Base-by-base conservation (phyloP, 2,113 vertebrate genomes). In the Syngnathus scovelli region DNA sequence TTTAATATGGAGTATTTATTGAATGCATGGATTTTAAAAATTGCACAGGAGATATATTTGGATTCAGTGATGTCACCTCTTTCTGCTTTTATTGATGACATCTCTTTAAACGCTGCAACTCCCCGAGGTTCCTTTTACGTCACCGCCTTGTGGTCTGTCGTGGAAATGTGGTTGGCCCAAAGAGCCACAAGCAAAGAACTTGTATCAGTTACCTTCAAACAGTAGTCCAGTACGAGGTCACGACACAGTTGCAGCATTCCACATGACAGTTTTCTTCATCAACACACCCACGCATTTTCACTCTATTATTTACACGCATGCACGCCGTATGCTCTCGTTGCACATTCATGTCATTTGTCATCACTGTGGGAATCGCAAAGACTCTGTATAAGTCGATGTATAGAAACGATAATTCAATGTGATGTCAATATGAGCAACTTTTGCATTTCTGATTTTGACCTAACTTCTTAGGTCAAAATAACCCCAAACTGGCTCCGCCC, bases 211-310 rank as follows among this genome's bases (percentile, higher is more conserved):
- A 21, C 49, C 49, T n/a, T 52, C 49, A 52, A 21, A 52, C 19
- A 3, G 49, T 3, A 21, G 49, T 52, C 49, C 49, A 21, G 7
- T 10, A 16, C 21, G 41, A n/a, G 62, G 19, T 33, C 27, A 33
- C 27, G 27, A 55, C 41, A 65, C 23, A 33, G 48, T 33, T 67
- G 4, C 51, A 71, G 41, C 52, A 41, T 19, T 21, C 39, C 12
- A 19, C 58, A 74, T 62, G 46, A 55, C 66, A 41, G 66, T 52
- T 62, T 61, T 68, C 52, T 62, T 61, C 64, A 54, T n/a, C 49
- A 58, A 68, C 66, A 66, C 58, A 39, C 66, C 46, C 46, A 7
- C 70, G 65, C 54, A 66, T 51, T 59, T 68, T 16, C 36, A 41
- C 63, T 64, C 43, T 54, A 51, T 66, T 72, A 63, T 66, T 64